phyloP scores from a whole-genome alignment of 92 coral and sea anemone genomes.

The Epizoanthus scotinus region DNA sequence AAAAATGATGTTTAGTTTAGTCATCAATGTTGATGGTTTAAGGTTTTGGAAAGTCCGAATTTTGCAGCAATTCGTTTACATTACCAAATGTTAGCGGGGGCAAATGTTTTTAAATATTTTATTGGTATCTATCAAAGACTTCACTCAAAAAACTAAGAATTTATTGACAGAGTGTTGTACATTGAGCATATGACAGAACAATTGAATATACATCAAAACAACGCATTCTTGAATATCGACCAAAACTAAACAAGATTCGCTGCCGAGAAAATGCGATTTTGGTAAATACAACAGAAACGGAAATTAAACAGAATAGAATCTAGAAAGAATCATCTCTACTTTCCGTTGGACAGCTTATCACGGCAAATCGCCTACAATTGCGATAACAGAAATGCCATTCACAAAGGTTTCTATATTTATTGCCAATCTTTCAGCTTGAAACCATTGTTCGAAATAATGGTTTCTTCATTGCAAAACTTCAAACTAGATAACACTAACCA shows the following conservation, averaged over 20 bases:
- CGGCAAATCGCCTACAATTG: neutral
- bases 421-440: too few species aligned
- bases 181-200: conserved; percentile 4
- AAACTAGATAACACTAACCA: neutral
- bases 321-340: neutral
- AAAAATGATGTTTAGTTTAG: neutral
- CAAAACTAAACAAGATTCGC: neutral
- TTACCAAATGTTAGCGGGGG: neutral
- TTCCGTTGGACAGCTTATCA: neutral
- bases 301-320: neutral
- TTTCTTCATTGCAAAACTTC: conserved; percentile 6
- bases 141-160: neutral
- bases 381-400: neutral
- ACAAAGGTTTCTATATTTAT: neutral
- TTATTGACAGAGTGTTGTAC: neutral
- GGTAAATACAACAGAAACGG: neutral
- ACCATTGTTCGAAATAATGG: neutral
- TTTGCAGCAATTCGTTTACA: neutral
- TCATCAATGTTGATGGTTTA: neutral
- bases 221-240: neutral
- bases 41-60: neutral
- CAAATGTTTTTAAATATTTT: neutral
- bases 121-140: neutral
- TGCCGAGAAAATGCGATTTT: neutral
- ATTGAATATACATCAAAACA: conserved; percentile 3